phyloP scores from a whole-genome alignment of 2,797 vertebrate species.

The Spinibarbus caldwelli region DNA sequence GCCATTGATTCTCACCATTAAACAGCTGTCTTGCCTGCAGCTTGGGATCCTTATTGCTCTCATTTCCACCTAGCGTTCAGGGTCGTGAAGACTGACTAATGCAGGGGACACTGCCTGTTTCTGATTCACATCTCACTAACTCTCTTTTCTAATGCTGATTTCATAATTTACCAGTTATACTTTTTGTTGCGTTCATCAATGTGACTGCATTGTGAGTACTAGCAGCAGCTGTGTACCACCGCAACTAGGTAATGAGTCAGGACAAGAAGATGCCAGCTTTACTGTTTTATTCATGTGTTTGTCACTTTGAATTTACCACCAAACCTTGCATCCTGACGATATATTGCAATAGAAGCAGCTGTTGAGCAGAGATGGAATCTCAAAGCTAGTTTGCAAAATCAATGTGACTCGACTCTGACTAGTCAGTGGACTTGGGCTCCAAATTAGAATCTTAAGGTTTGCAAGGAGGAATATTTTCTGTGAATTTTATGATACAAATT shows the following conservation, averaged over 20 bases:
- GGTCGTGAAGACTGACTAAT: neutral
- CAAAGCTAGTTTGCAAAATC: neutral
- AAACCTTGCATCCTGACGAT: neutral
- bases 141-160: neutral
- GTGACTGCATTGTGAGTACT: neutral
- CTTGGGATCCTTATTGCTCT: constrained; percentile 17
- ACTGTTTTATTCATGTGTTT: constrained; percentile 13
- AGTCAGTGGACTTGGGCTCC: neutral
- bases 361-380: neutral
- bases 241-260: neutral
- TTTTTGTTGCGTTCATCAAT: neutral
- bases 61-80: constrained; percentile 12
- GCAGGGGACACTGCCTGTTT: neutral
- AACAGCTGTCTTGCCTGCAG: constrained; percentile 41
- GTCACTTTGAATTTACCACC: neutral
- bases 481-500: neutral
- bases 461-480: neutral
- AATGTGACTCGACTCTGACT: neutral
- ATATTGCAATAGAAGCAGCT: neutral
- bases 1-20: constrained; percentile 32
- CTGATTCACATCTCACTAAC: neutral
- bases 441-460: neutral
- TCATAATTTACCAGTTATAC: neutral
- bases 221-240: neutral
- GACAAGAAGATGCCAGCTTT: neutral